Evolutionary conservation across 2,888 invertebrate species (phyloP).

Genomic region (Drosophila imparisetae): DNA sequence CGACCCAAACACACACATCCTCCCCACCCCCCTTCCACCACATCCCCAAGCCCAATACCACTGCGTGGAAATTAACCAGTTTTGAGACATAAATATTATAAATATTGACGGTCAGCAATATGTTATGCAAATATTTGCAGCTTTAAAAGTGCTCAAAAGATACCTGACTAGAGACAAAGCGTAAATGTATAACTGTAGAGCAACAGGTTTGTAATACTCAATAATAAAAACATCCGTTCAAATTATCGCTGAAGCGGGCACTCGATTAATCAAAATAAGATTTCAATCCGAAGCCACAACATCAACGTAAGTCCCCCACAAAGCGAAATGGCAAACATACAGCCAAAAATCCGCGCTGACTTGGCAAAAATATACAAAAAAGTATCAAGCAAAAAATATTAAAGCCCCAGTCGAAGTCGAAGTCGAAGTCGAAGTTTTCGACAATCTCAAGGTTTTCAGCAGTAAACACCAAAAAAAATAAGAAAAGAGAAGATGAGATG

Average conservation of each 20-base stretch:
- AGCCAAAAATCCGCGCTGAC: slow-evolving; percentile 36
- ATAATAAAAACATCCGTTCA: slow-evolving; percentile 26
- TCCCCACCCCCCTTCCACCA: not conserved
- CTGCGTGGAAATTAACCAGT: slow-evolving; percentile 56
- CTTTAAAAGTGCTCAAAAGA: slow-evolving; percentile 40
- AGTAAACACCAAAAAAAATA: slow-evolving; percentile 41
- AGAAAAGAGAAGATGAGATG: slow-evolving; percentile 32
- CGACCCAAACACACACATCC: too few relatives aligned
- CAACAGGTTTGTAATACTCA: slow-evolving; percentile 43
- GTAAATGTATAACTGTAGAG: slow-evolving; percentile 29
- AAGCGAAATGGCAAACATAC: slow-evolving; percentile 3
- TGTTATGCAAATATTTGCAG: slow-evolving; percentile 73
- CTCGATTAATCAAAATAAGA: slow-evolving; percentile 69
- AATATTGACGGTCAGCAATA: slow-evolving; percentile 40
- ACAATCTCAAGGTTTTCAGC: slow-evolving; percentile 55
- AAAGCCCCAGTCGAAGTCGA: not conserved
- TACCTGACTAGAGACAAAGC: slow-evolving; percentile 26
- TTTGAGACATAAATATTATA: slow-evolving; percentile 26
- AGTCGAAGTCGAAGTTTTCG: slow-evolving; percentile 34
- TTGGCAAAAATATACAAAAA: slow-evolving; percentile 27
- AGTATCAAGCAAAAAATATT: not conserved
- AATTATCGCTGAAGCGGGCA: slow-evolving; percentile 15
- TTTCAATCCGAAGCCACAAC: slow-evolving; percentile 24
- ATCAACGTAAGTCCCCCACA: slow-evolving; percentile 15
- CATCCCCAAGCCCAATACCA: not conserved